These are phyloP conservation scores for Bos javanicus DNA, from an alignment of 2,113 vertebrate genomes.

Conservation along the genomic window DNA sequence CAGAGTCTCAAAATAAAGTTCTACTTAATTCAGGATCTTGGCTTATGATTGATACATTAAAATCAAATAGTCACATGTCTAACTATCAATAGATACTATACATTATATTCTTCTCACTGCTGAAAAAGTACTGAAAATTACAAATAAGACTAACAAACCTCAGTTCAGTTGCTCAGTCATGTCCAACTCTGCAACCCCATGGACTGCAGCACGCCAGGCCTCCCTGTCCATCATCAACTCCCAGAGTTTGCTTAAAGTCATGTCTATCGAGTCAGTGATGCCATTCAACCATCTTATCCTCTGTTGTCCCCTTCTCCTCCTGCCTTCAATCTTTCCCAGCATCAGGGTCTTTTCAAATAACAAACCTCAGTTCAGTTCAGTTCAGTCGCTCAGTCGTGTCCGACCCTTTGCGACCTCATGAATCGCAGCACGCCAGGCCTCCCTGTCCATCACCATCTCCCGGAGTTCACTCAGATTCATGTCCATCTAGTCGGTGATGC, in stretches of 20 bases:
- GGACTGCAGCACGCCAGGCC: not conserved
- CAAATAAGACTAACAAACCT: not conserved
- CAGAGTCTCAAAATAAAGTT: conserved; percentile 34
- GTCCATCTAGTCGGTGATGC: no score
- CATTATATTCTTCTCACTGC: not conserved
- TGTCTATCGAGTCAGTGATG: not conserved
- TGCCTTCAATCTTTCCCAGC: not conserved
- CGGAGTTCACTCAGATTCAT: no score
- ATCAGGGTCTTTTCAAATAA: not conserved
- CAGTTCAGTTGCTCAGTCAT: not conserved
- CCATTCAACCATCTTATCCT: not conserved
- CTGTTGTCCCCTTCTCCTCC: not conserved
- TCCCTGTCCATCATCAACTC: not conserved
- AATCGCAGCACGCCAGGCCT: no score
- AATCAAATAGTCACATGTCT: not conserved
- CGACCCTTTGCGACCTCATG: no score
- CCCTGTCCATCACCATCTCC: no score
- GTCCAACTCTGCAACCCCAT: accelerated
- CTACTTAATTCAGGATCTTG: not conserved
- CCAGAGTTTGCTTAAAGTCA: not conserved
- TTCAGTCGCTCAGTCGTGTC: no score
- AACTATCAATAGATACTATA: not conserved
- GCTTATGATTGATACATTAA: conserved; percentile 6
- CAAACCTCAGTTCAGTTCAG: no score
- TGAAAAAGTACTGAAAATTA: not conserved